phyloP scores from a whole-genome alignment of 1,140 invertebrate species.

The Arion vulgaris region DNA sequence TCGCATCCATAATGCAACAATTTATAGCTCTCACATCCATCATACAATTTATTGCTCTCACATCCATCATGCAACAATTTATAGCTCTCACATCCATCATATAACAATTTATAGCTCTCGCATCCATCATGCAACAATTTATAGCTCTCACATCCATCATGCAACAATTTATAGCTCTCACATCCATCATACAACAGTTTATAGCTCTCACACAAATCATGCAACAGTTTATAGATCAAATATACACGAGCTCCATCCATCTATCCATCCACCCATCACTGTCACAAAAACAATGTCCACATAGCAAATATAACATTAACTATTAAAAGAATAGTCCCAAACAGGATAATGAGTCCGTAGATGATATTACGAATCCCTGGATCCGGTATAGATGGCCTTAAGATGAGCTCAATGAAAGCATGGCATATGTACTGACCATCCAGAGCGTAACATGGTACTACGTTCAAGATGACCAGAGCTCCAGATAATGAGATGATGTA shows the following conservation, averaged over 20 bases:
- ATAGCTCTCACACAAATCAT: no score
- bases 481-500: constrained; percentile 90
- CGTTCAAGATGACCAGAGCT: constrained; percentile 91
- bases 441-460: constrained; percentile 92
- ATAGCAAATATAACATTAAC: constrained; percentile 70
- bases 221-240: neutral
- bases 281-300: constrained; percentile 67
- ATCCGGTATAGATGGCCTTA: constrained; percentile 62
- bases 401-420: constrained; percentile 73
- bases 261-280: neutral
- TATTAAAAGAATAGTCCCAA: constrained; percentile 65
- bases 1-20: no score
- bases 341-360: constrained; percentile 64
- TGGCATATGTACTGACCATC: constrained; percentile 90
- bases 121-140: no score
- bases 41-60: no score
- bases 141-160: no score
- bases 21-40: no score
- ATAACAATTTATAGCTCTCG: no score
- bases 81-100: no score
- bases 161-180: neutral
- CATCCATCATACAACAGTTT: no score
- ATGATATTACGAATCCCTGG: constrained; percentile 61
- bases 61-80: no score
- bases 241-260: no score